These are phyloP conservation scores for Mactromeris polynyma DNA, from an alignment of 2,888 invertebrate genomes.

Conservation along the genomic window DNA sequence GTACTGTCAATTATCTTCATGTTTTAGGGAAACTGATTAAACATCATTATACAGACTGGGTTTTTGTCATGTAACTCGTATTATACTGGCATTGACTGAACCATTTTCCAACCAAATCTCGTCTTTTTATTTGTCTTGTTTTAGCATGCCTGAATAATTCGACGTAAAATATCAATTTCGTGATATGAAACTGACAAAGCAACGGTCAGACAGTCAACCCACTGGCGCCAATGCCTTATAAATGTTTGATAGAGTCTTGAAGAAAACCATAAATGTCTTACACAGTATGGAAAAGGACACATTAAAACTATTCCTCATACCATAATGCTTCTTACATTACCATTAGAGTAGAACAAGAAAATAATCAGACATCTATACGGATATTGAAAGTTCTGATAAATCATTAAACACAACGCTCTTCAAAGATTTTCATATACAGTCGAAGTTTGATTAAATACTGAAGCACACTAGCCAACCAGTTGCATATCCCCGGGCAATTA, in stretches of 20 bases:
- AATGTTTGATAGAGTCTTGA: background rate
- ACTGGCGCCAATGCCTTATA: background rate
- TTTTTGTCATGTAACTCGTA: background rate
- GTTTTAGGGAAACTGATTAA: background rate
- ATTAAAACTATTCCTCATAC: too few species aligned
- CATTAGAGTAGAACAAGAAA: too few species aligned
- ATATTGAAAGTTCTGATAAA: too few species aligned
- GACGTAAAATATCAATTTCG: background rate
- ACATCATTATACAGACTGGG: background rate
- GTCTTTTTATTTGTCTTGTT: background rate
- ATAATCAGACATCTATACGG: too few species aligned
- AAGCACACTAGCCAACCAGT: too few species aligned
- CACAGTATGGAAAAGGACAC: background rate
- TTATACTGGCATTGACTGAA: background rate
- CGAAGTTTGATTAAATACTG: too few species aligned
- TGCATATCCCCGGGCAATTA: too few species aligned
- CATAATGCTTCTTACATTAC: too few species aligned
- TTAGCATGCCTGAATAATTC: background rate
- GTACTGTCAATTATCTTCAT: background rate
- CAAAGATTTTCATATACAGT: too few species aligned
- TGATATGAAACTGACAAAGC: background rate
- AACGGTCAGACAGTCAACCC: background rate
- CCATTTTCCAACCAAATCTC: background rate
- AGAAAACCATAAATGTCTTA: background rate
- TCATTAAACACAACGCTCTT: too few species aligned